phyloP scores from a whole-genome alignment of 2,797 vertebrate genomes.

The Melanotaenia nigrans region DNA sequence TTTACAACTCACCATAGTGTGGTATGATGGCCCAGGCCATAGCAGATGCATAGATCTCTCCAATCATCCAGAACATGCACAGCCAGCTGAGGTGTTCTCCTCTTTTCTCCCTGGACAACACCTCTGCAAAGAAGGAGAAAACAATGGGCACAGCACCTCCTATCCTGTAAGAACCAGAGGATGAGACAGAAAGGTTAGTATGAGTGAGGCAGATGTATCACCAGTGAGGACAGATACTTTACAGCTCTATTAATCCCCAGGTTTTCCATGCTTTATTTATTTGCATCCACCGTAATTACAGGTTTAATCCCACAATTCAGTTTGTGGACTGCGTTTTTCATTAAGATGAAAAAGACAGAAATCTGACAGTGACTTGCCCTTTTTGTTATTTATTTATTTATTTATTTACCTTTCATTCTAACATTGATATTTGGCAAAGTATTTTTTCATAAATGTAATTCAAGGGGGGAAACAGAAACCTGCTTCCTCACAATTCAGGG shows the following conservation, averaged over 20 bases:
- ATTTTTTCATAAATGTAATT: slow-evolving; percentile 5
- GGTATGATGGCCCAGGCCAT: slow-evolving; percentile 99
- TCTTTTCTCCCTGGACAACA: slow-evolving; percentile 94
- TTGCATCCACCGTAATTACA: neutral
- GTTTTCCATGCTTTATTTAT: neutral
- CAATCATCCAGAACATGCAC: slow-evolving; percentile 99
- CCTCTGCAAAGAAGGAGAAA: slow-evolving; percentile 98
- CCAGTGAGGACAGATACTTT: neutral
- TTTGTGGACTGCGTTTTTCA: neutral
- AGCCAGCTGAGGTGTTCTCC: slow-evolving; percentile 98
- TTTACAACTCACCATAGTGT: slow-evolving; percentile 90
- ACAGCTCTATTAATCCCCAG: neutral
- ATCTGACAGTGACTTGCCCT: neutral
- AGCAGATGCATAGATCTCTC: slow-evolving; percentile 96
- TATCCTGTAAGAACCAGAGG: slow-evolving; percentile 84
- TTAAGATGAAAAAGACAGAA: neutral
- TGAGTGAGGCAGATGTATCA: neutral
- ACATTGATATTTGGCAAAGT: neutral
- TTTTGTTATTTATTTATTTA: neutral
- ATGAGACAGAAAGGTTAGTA: slow-evolving; percentile 25
- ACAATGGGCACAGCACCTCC: slow-evolving; percentile 95
- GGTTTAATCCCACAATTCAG: neutral
- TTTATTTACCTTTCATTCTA: neutral
- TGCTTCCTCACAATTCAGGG: slow-evolving; percentile 36
- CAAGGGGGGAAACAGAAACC: neutral